Conservation (phyloP, 2,113 vertebrate species). For the Eonycteris spelaea region DNA sequence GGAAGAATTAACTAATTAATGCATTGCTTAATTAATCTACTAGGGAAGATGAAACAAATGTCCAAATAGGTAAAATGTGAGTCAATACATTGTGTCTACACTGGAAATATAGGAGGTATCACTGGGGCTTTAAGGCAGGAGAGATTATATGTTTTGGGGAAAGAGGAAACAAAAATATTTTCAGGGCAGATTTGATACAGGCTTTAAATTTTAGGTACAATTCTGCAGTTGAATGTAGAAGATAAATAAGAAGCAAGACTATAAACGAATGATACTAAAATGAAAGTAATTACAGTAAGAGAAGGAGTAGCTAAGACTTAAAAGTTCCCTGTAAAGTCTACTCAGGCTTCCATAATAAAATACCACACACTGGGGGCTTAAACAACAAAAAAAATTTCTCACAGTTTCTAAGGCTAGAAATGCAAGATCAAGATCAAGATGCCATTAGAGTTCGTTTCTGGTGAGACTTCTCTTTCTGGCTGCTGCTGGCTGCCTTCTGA, state of each 20-base stretch:
- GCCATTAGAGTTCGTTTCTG: background rate
- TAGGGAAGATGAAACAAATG: background rate
- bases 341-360: background rate
- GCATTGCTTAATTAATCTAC: background rate
- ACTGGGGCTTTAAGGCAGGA: background rate
- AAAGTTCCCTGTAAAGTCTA: background rate
- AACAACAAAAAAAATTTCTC: background rate
- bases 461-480: background rate
- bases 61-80: background rate
- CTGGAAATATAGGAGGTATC: background rate
- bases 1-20: background rate
- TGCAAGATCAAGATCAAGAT: background rate
- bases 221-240: background rate
- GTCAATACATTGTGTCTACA: background rate
- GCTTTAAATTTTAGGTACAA: background rate
- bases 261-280: background rate
- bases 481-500: background rate
- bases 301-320: background rate
- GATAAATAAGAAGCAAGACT: background rate
- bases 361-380: background rate
- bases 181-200: background rate
- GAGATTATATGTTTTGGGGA: background rate
- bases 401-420: background rate
- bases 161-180: background rate
- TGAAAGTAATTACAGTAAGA: background rate